Conservation (phyloP, 2,797 vertebrate species). For the Catharus ustulatus region DNA sequence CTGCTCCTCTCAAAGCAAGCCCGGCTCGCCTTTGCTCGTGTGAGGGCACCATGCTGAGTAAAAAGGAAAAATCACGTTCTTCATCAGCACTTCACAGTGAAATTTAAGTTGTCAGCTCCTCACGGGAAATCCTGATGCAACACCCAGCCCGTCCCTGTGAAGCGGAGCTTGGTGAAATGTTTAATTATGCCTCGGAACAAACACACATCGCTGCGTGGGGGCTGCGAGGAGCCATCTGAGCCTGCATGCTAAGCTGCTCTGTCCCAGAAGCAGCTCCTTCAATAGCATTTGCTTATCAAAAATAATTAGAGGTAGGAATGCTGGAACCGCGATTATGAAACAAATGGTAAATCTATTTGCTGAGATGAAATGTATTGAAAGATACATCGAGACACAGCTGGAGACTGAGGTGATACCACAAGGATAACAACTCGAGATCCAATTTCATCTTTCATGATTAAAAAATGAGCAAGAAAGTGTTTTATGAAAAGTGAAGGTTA, state of each 20-base stretch:
- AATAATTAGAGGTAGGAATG: constrained; percentile 60
- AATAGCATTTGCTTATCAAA: constrained; percentile 54
- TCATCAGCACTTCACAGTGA: constrained; percentile 48
- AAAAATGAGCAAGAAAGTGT: constrained; percentile 64
- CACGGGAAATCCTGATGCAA: background rate
- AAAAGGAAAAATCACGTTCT: constrained; percentile 40
- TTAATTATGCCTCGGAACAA: constrained; percentile 24
- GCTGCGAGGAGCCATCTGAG: background rate
- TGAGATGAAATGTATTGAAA: constrained; percentile 49
- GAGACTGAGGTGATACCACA: constrained; percentile 64
- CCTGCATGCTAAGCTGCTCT: background rate
- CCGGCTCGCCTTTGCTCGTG: background rate
- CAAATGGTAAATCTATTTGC: constrained; percentile 68
- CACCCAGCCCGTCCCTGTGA: constrained; percentile 22
- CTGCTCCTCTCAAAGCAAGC: constrained; percentile 17
- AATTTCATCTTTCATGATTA: constrained; percentile 73
- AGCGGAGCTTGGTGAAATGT: constrained; percentile 6
- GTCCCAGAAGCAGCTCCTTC: constrained; percentile 43
- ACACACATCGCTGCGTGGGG: background rate
- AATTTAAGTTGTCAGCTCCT: constrained; percentile 37
- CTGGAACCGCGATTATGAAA: constrained; percentile 51
- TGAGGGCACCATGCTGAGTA: constrained; percentile 38
- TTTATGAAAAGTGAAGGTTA: constrained; percentile 68
- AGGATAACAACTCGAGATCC: constrained; percentile 69
- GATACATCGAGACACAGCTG: constrained; percentile 61